Conservation (phyloP, 2,888 invertebrate species). For the Athalia cordata region DNA sequence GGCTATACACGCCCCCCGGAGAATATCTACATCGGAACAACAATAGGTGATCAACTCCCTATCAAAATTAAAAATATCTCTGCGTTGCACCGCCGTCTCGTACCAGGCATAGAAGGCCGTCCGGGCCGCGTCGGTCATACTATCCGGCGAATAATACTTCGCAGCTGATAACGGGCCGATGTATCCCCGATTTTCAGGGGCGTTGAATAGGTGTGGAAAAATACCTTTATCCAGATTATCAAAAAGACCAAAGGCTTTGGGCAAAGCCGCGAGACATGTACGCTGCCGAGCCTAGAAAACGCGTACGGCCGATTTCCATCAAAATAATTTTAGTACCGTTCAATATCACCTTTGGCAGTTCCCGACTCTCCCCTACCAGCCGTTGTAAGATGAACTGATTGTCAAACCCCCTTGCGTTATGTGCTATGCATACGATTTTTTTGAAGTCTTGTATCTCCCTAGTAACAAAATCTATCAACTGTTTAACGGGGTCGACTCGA, state of each 20-base stretch:
- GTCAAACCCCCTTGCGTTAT: conserved; percentile 3
- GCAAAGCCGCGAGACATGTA: conserved; percentile 57
- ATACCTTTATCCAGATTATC: conserved; percentile 52
- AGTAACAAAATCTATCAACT: not conserved
- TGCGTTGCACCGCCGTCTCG: conserved; percentile 37
- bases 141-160: conserved; percentile 53
- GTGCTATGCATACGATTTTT: not conserved
- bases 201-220: conserved; percentile 60
- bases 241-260: conserved; percentile 58
- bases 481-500: not conserved
- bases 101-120: conserved; percentile 56
- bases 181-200: conserved; percentile 54
- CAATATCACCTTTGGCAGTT: conserved; percentile 1
- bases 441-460: not conserved
- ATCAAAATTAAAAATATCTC: conserved; percentile 50
- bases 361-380: not conserved
- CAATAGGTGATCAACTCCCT: conserved; percentile 50
- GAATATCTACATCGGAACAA: conserved; percentile 55
- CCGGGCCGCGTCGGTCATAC: conserved; percentile 49
- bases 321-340: conserved; percentile 53
- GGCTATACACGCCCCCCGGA: conserved; percentile 56
- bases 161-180: not conserved
- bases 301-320: conserved; percentile 45
- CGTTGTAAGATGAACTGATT: not conserved
- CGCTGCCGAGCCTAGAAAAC: conserved; percentile 57